A percentile compares a stretch with the other conserved stretches of the same genome.
Evolutionary conservation across 2,113 vertebrate species (phyloP).

Genomic region (Oxyruncus cristatus): DNA sequence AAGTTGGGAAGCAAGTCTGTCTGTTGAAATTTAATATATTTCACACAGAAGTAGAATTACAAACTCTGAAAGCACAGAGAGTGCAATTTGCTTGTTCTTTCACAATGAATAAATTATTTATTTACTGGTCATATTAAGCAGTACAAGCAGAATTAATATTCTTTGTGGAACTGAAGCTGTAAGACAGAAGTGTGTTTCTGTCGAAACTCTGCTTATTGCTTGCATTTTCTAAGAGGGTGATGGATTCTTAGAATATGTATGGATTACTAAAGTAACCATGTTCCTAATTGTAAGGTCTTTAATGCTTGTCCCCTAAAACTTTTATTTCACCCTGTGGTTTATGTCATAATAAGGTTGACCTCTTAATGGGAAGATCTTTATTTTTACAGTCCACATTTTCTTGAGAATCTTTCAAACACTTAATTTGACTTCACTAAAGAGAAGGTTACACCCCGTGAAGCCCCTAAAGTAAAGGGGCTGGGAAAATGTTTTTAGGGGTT

Average conservation of each 20-base stretch:
- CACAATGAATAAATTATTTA: conserved; percentile 52
- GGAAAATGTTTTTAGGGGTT: not conserved
- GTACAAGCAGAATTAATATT: conserved; percentile 51
- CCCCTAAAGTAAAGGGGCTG: not conserved
- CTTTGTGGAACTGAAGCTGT: not conserved
- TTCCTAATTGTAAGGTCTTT: not conserved
- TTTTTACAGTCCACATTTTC: not conserved
- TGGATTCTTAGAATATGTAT: not conserved
- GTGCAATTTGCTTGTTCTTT: conserved; percentile 38
- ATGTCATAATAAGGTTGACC: not conserved
- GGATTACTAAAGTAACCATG: not conserved
- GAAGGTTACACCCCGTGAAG: not conserved
- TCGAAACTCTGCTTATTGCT: conserved; percentile 4
- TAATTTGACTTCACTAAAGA: not conserved
- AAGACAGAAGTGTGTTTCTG: not conserved
- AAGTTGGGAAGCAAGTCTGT: not conserved
- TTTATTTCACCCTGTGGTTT: not conserved
- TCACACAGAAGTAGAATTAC: not conserved
- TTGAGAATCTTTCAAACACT: not conserved
- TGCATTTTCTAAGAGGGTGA: not conserved
- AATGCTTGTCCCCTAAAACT: not conserved
- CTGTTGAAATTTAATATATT: not conserved
- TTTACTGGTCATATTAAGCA: conserved; percentile 40
- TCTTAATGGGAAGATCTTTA: not conserved
- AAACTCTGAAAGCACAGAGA: not conserved